A percentile compares a stretch with the other conserved stretches of the same genome.
Evolutionary conservation across 1,140 invertebrate species (phyloP).

Genomic region (Cydia splendana): DNA sequence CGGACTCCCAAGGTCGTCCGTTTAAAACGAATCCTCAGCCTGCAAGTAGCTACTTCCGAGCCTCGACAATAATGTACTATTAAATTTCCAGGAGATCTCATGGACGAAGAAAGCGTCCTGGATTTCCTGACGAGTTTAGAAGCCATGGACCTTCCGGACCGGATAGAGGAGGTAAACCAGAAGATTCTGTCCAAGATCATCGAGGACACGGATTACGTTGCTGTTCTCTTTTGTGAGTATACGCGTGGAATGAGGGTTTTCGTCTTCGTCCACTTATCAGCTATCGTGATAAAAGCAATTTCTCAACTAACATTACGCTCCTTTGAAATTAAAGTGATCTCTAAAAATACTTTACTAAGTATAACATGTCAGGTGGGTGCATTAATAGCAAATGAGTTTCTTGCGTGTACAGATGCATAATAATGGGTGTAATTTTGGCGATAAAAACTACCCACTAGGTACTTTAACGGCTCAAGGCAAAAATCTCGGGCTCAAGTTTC

Average conservation of each 20-base stretch:
- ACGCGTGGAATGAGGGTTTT: conserved; percentile 49
- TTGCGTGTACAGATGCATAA: no score
- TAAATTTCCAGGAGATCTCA: conserved; percentile 91
- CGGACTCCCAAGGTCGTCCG: no score
- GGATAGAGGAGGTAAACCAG: conserved; percentile 96
- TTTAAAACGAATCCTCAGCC: no score
- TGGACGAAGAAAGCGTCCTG: conserved; percentile 95
- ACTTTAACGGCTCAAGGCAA: no score
- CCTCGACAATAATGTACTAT: no score
- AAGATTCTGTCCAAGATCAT: conserved; percentile 95
- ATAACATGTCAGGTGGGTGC: no score
- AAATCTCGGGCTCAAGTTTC: no score
- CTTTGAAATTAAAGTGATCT: conserved; percentile 20
- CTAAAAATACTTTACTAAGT: background rate
- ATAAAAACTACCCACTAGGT: no score
- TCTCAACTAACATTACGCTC: conserved; percentile 62
- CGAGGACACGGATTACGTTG: conserved; percentile 94
- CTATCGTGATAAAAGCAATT: conserved; percentile 70
- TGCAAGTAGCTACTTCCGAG: no score
- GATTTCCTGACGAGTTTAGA: conserved; percentile 96
- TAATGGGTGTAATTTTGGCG: no score
- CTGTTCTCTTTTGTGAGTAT: conserved; percentile 96
- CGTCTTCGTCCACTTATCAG: conserved; percentile 58
- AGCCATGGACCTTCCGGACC: conserved; percentile 96
- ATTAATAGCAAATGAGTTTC: no score